Evolutionary conservation across 2,113 vertebrate species (phyloP).

Genomic region (Saguinus imperator): DNA sequence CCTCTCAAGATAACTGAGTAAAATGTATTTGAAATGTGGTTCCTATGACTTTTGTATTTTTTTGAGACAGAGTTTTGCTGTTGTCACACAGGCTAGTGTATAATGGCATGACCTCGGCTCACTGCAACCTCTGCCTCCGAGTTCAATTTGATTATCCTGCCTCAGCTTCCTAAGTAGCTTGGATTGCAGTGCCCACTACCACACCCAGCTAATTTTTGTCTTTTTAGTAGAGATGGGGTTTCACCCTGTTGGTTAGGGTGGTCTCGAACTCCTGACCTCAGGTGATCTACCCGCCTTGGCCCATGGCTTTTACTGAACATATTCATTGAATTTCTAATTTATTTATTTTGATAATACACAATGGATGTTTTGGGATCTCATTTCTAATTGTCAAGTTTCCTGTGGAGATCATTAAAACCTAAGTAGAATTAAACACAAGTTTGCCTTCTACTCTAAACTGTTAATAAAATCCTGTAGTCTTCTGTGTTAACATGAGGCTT

Average conservation of each 20-base stretch:
- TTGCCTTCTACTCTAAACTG: slow-evolving; percentile 10
- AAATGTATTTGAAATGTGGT: slow-evolving; percentile 3
- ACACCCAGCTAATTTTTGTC: too few species aligned
- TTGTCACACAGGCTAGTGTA: too few species aligned
- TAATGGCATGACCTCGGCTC: too few species aligned
- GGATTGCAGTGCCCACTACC: too few species aligned
- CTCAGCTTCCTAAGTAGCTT: too few species aligned
- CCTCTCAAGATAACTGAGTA: slow-evolving; percentile 16
- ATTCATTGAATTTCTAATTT: slow-evolving; percentile 36
- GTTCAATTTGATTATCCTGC: too few species aligned
- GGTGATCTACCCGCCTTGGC: too few species aligned
- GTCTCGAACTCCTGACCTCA: too few species aligned
- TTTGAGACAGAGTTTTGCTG: too few species aligned
- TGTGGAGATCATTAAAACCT: slow-evolving; percentile 1
- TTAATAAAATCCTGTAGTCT: slow-evolving; percentile 9
- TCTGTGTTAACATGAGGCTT: neutral
- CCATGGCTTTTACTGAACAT: neutral
- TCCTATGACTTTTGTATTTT: neutral
- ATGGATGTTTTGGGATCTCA: neutral
- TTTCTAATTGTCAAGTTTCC: neutral
- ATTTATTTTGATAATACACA: neutral
- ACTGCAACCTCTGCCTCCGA: too few species aligned
- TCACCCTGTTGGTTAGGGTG: too few species aligned
- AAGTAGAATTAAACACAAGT: slow-evolving; percentile 29
- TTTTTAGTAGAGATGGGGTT: too few species aligned